phyloP scores from a whole-genome alignment of 2,888 invertebrate genomes.

The Luperina nickerlii region DNA sequence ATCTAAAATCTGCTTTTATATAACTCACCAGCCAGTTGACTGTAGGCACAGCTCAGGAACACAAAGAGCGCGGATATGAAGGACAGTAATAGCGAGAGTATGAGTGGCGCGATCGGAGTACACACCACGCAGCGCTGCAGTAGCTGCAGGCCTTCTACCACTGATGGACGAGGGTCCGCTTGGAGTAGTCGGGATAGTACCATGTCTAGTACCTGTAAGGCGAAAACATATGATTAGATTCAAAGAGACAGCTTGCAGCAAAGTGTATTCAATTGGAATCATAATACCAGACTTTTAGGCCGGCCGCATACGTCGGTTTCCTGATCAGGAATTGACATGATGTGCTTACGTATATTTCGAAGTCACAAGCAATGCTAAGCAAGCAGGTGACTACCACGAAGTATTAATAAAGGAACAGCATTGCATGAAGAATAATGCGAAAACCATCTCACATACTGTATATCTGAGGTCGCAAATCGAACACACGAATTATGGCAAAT shows the following conservation, averaged over 20 bases:
- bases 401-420: background rate
- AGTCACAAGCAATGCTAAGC: background rate
- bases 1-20: background rate
- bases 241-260: too few species aligned
- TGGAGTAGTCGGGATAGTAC: constrained; percentile 94
- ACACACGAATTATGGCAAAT: background rate
- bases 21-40: constrained; percentile 91
- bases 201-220: constrained; percentile 93
- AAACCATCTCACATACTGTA: background rate
- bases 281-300: background rate
- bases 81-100: constrained; percentile 96
- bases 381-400: background rate
- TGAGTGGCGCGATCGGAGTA: constrained; percentile 94
- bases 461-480: background rate
- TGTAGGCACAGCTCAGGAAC: constrained; percentile 96
- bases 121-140: constrained; percentile 94
- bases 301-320: too few species aligned
- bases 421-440: background rate
- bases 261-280: background rate
- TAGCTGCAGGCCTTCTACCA: constrained; percentile 93
- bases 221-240: background rate
- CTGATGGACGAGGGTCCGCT: constrained; percentile 93
- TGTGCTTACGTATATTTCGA: background rate
- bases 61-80: constrained; percentile 98
- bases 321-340: background rate